Percentiles rank a stretch among this genome's conserved stretches.
phyloP scores from a whole-genome alignment of 2,797 vertebrate genomes.

The Heterohyrax brucei region DNA sequence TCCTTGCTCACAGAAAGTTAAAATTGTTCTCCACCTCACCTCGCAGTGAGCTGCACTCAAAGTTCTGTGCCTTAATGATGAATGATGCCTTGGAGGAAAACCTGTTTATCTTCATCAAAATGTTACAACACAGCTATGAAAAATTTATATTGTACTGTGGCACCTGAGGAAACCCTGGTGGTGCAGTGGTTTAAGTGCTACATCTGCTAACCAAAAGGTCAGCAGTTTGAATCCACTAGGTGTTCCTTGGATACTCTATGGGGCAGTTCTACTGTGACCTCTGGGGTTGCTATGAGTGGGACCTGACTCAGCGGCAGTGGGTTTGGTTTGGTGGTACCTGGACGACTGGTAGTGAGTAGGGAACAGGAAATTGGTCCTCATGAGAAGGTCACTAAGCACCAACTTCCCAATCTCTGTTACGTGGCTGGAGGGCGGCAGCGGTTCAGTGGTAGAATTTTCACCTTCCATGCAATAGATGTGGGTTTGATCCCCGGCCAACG shows the following conservation, averaged over 20 bases:
- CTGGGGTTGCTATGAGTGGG: too few relatives aligned
- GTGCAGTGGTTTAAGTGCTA: too few relatives aligned
- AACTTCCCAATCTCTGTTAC: background rate
- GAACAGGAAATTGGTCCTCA: background rate
- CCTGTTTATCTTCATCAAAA: background rate
- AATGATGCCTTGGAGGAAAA: background rate
- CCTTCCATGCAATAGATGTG: too few relatives aligned
- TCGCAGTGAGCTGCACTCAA: background rate
- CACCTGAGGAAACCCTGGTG: background rate
- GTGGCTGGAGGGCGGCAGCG: too few relatives aligned
- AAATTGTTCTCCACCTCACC: background rate
- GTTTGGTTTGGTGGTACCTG: background rate
- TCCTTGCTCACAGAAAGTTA: background rate
- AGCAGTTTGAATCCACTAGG: too few relatives aligned
- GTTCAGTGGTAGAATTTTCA: too few relatives aligned
- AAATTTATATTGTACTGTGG: rapidly evolving
- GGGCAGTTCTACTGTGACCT: too few relatives aligned
- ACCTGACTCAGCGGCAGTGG: too few relatives aligned
- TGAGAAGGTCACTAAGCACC: background rate
- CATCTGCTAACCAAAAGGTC: too few relatives aligned
- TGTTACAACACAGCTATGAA: background rate
- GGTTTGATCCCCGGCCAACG: too few relatives aligned
- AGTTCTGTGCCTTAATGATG: background rate
- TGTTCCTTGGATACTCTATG: too few relatives aligned
- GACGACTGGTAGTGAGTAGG: background rate